Evolutionary conservation across 1,140 invertebrate genomes (phyloP), one percentile per base, ranked within the genome.

Genomic region (Hyposmocoma kahamanoa): DNA sequence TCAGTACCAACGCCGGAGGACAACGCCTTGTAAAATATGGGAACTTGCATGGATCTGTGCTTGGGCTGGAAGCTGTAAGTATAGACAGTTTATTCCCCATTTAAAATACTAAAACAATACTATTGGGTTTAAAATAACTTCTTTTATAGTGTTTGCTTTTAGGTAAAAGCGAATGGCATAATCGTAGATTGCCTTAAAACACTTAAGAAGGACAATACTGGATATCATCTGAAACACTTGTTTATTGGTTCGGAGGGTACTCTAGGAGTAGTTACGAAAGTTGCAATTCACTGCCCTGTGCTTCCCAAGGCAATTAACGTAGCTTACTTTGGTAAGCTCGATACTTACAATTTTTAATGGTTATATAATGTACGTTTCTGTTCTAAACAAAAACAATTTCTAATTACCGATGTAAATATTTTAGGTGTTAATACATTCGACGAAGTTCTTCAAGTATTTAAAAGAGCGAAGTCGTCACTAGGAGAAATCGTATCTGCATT

Each of bases 221-320:
- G 97, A 0, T 98, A 98, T 79, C 96, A 99, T 73, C 83, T 98
- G 49, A 98, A 98, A 72, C 97, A 99, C 76, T 77, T 99, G 39
- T 99, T 99, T 72, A 97, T 99, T 64, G 98, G 98, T 9, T 96
- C 96, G 0, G 98, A 99, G 89, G 98, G 98, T 39, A 98, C 97
- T 0, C 84, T 99, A 28, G 98, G 98, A 6, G 79, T 99, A 11
- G 91, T 99, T 1, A 99, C 98, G 0, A 96, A 96, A 88, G 93
- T 97, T 17, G 91, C 94, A 0, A 92, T 99, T 52, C 90, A 96
- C 46, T 98, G 97, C 87, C 95, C 96, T 5, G 87, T 92, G 1
- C 88, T 91, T 75, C 94, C 97, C 0, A 91, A 91, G 60, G 89
- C 94, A 15, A 88, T 94, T 1, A 95, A 93, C 68, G 87, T 98